Conservation (phyloP, 2,888 invertebrate species). For the Hyalella azteca region DNA sequence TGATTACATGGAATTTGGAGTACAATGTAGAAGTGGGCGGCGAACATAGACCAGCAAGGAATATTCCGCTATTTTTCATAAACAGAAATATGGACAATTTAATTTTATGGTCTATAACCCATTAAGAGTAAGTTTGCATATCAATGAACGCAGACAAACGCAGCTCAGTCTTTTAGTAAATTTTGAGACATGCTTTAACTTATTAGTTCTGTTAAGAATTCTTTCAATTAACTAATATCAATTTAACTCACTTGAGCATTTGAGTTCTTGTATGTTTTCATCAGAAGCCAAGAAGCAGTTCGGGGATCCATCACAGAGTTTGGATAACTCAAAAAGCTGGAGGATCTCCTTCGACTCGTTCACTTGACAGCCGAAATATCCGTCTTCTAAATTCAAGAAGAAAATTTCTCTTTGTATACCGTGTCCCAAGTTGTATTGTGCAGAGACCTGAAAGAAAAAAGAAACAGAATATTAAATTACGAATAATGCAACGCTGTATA, state of each 20-base stretch:
- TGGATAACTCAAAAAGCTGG: conserved; percentile 92
- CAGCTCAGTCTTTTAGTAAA: too few species aligned
- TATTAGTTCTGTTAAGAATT: too few species aligned
- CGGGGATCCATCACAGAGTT: conserved; percentile 87
- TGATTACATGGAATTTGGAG: too few species aligned
- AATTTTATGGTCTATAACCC: too few species aligned
- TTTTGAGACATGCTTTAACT: too few species aligned
- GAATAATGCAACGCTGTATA: not conserved
- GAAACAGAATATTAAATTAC: not conserved
- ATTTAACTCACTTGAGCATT: conserved; percentile 82
- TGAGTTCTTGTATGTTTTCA: conserved; percentile 85
- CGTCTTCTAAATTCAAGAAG: conserved; percentile 95
- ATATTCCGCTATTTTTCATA: too few species aligned
- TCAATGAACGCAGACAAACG: too few species aligned
- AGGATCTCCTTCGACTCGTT: conserved; percentile 94
- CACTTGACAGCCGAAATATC: conserved; percentile 96
- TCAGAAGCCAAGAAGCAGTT: conserved; percentile 93
- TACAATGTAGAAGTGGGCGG: too few species aligned
- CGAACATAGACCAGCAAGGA: too few species aligned
- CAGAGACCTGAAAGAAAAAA: conserved; percentile 49
- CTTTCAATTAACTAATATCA: not conserved
- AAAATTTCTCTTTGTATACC: conserved; percentile 74
- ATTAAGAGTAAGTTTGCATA: too few species aligned
- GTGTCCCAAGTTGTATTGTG: conserved; percentile 56
- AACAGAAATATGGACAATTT: too few species aligned